These are phyloP conservation scores for Aphaenogaster rudis DNA, from an alignment of 1,140 invertebrate species.

Conservation along the genomic window DNA sequence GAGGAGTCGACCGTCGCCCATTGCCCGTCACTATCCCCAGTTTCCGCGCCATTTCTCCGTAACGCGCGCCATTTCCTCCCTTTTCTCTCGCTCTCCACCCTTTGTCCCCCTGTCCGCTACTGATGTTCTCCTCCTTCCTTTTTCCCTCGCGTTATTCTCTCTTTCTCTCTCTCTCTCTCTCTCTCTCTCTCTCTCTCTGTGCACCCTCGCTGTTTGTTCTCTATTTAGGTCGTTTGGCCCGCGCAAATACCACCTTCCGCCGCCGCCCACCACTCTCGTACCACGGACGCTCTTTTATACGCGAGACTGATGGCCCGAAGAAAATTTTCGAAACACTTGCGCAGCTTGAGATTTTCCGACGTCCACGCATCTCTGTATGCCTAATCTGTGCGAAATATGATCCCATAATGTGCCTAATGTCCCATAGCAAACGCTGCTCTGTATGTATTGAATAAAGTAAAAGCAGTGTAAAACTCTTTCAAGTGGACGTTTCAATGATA, in stretches of 20 bases:
- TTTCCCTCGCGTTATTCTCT: slow-evolving; percentile 48
- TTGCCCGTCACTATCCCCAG: slow-evolving; percentile 86
- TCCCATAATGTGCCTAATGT: slow-evolving; percentile 26
- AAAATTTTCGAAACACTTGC: slow-evolving; percentile 60
- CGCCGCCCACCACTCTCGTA: slow-evolving; percentile 59
- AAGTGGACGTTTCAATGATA: not conserved
- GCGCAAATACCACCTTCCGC: slow-evolving; percentile 85
- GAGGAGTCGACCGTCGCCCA: slow-evolving; percentile 83
- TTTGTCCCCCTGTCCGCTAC: slow-evolving; percentile 39
- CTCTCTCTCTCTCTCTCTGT: slow-evolving; percentile 47
- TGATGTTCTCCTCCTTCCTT: slow-evolving; percentile 52
- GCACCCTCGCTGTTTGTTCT: slow-evolving; percentile 83
- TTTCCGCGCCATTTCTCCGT: slow-evolving; percentile 87
- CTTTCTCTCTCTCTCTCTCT: not conserved
- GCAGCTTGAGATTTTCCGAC: slow-evolving; percentile 47
- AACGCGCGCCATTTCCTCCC: slow-evolving; percentile 87
- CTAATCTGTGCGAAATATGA: slow-evolving; percentile 53
- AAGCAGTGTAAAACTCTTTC: not conserved
- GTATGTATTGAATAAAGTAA: not conserved
- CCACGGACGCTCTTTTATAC: slow-evolving; percentile 63
- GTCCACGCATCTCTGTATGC: not conserved
- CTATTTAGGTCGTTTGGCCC: slow-evolving; percentile 86
- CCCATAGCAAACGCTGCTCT: slow-evolving; percentile 6
- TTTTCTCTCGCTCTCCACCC: slow-evolving; percentile 75
- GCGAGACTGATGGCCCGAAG: slow-evolving; percentile 58